phyloP scores from a whole-genome alignment of 2,797 vertebrate species.

The Chiroxiphia lanceolata region DNA sequence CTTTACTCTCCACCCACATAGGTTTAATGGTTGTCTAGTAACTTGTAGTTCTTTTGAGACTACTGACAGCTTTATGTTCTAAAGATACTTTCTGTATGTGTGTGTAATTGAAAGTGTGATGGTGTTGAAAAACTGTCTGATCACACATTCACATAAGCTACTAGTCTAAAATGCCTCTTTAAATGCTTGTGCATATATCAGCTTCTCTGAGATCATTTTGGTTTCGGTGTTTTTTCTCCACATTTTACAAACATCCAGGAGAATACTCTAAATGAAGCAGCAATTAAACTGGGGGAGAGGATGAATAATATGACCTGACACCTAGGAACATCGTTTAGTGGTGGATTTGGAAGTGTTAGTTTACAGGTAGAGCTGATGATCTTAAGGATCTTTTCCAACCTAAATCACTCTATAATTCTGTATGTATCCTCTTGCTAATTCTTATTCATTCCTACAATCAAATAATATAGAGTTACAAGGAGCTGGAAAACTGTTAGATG shows the following conservation, averaged over 20 bases:
- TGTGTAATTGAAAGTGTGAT: not conserved
- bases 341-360: not conserved
- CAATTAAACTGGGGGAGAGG: not conserved
- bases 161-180: not conserved
- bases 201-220: not conserved
- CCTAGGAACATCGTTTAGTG: not conserved
- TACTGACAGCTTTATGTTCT: not conserved
- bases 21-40: not conserved
- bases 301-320: not conserved
- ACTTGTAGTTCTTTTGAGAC: not conserved
- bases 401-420: not conserved
- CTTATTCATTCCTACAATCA: not conserved
- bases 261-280: not conserved
- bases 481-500: not conserved
- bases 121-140: not conserved
- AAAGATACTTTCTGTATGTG: not conserved
- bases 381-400: not conserved
- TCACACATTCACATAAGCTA: not conserved
- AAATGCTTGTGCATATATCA: not conserved
- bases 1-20: not conserved
- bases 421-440: not conserved
- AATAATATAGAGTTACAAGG: not conserved
- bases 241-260: not conserved
- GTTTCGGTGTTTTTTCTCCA: fast-evolving
- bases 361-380: not conserved